Base-by-base conservation (phyloP, 2,797 vertebrate genomes). In the Onychomys arenicola region DNA sequence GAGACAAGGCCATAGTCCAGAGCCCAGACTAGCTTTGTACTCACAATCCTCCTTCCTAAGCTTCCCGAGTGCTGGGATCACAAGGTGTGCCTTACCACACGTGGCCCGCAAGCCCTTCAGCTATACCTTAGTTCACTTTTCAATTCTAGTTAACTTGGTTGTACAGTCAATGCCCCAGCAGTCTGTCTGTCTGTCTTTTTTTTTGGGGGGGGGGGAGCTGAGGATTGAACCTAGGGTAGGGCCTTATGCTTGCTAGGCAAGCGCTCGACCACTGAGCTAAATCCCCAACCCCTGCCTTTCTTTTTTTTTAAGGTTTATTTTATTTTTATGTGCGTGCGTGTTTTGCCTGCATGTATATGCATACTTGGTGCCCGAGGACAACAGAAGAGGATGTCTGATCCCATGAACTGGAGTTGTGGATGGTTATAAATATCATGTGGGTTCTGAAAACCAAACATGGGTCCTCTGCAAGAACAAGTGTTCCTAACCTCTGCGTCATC, bases 161-260 rank as follows among this genome's bases (percentile, higher is more conserved):
- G 4, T 1, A 6, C 0, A 43, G 3, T 0, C 46, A 3, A 2
- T 3, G 43, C 46, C 65, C 88, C 57, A 0, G 3, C 21, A 40
- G 37, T 16, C 76, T 46, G 12, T 61, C 12, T 17, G n/a, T n/a
- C n/a, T n/a, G n/a, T n/a, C n/a, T n/a, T n/a, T n/a, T n/a, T n/a
- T n/a, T n/a, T n/a, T n/a, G n/a, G n/a, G n/a, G n/a, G n/a, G n/a
- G n/a, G n/a, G n/a, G n/a, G n/a, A n/a, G n/a, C n/a, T n/a, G n/a
- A n/a, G n/a, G n/a, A n/a, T n/a, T n/a, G n/a, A n/a, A n/a, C n/a
- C n/a, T n/a, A n/a, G n/a, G n/a, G n/a, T n/a, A n/a, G n/a, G n/a
- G n/a, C n/a, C n/a, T n/a, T n/a, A n/a, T n/a, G n/a, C n/a, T n/a
- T n/a, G n/a, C n/a, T n/a, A n/a, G n/a, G n/a, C n/a, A n/a, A n/a